Conservation (phyloP, 2,797 vertebrate genomes). For the Bufotes viridis region DNA sequence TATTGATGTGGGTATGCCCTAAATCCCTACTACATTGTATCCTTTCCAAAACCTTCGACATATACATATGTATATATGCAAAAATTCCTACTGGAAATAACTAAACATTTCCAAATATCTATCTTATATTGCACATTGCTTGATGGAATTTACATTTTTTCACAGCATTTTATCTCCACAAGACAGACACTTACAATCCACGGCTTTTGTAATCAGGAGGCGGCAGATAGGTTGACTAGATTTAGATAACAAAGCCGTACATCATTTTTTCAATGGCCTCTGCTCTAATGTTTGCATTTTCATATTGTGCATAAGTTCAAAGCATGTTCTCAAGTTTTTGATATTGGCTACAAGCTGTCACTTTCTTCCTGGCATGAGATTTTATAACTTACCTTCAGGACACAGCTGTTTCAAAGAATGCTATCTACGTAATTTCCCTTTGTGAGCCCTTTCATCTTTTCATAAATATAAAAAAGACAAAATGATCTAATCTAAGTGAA, state of each 20-base stretch:
- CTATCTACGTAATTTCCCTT: conserved; percentile 2
- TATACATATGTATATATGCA: background rate
- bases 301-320: conserved; percentile 37
- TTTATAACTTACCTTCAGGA: conserved; percentile 28
- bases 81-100: background rate
- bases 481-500: conserved; percentile 44
- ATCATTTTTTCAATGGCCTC: conserved; percentile 26
- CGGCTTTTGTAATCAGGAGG: conserved; percentile 25
- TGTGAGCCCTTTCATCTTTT: conserved; percentile 44
- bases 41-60: no score
- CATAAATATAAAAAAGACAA: conserved; percentile 51
- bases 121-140: background rate
- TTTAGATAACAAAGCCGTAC: conserved; percentile 36
- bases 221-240: conserved; percentile 23
- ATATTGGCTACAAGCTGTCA: conserved; percentile 36
- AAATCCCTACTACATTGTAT: no score
- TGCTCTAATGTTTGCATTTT: conserved; percentile 34
- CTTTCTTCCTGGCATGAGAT: conserved; percentile 37
- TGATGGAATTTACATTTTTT: conserved; percentile 5
- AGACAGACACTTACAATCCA: background rate
- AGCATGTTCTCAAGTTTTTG: conserved; percentile 39
- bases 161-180: conserved; percentile 14
- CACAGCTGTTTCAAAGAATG: conserved; percentile 39
- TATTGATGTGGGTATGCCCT: no score
- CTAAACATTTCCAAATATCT: background rate